Percentiles rank a stretch among this genome's conserved stretches.
Evolutionary conservation across 2,797 vertebrate genomes (phyloP).

Genomic region (Pygocentrus nattereri): DNA sequence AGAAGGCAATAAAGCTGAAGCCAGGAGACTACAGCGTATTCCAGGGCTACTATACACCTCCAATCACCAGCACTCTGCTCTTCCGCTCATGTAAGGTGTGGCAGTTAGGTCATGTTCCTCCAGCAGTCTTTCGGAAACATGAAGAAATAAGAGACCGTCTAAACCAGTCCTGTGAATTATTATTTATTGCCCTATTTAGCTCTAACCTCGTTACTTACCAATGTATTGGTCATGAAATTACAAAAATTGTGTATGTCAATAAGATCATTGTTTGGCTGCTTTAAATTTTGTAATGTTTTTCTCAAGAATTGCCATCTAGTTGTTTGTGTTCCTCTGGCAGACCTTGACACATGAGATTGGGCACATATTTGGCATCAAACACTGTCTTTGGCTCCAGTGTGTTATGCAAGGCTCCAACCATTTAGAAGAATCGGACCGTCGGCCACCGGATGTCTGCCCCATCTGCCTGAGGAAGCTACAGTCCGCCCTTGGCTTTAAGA

Average conservation of each 20-base stretch:
- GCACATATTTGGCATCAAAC: slow-evolving; percentile 79
- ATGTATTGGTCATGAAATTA: neutral
- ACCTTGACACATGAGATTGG: slow-evolving; percentile 80
- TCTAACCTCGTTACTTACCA: neutral
- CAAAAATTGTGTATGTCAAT: too few relatives aligned
- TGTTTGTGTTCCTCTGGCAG: slow-evolving; percentile 60
- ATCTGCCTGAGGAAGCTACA: slow-evolving; percentile 78
- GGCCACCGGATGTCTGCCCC: slow-evolving; percentile 77
- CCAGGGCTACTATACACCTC: slow-evolving; percentile 77
- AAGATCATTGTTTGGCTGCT: too few relatives aligned
- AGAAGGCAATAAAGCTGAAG: slow-evolving; percentile 57
- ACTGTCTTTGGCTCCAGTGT: slow-evolving; percentile 81
- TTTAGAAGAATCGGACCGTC: slow-evolving; percentile 77
- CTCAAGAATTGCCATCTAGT: neutral
- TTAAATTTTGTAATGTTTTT: slow-evolving; percentile 2
- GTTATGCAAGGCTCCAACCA: slow-evolving; percentile 85
- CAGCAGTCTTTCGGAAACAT: neutral
- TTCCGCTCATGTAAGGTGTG: slow-evolving; percentile 81
- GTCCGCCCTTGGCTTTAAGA: slow-evolving; percentile 69
- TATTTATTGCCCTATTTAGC: neutral
- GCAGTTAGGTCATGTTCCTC: neutral
- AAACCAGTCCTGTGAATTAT: neutral
- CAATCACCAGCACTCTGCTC: slow-evolving; percentile 77
- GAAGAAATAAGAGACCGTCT: neutral
- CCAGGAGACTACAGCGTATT: slow-evolving; percentile 80